Conservation (phyloP, 2,888 invertebrate species). For the Agrotis exclamationis region DNA sequence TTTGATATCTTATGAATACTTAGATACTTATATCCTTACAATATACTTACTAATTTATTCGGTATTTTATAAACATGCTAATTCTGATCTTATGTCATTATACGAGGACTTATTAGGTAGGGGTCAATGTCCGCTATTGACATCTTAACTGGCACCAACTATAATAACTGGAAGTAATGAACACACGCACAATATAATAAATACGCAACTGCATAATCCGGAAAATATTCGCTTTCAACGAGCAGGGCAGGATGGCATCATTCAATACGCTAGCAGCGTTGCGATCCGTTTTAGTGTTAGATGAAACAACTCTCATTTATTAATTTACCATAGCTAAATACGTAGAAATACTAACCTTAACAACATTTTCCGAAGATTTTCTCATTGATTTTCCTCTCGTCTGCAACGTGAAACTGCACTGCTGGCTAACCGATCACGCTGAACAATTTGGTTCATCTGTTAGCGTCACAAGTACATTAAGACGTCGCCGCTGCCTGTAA, state of each 20-base stretch:
- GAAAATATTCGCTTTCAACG: not conserved
- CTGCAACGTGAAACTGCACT: not conserved
- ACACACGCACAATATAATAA: no score
- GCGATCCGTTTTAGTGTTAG: not conserved
- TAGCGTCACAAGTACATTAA: not conserved
- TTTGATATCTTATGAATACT: no score
- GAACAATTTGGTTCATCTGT: not conserved
- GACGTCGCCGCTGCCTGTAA: slow-evolving; percentile 5
- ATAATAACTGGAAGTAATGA: no score
- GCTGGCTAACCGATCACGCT: not conserved
- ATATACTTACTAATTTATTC: no score
- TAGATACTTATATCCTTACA: no score
- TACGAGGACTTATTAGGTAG: no score
- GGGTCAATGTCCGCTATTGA: no score
- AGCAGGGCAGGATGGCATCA: not conserved
- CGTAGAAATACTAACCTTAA: not conserved
- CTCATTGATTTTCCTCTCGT: not conserved
- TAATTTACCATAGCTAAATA: not conserved
- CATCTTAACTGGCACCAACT: no score
- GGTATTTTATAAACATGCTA: no score
- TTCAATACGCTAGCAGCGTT: not conserved
- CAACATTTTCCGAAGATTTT: not conserved
- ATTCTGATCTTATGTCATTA: no score
- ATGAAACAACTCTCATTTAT: not conserved
- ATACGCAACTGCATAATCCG: not conserved